Base-by-base conservation (phyloP, 2,797 vertebrate species). In the Catharus ustulatus region DNA sequence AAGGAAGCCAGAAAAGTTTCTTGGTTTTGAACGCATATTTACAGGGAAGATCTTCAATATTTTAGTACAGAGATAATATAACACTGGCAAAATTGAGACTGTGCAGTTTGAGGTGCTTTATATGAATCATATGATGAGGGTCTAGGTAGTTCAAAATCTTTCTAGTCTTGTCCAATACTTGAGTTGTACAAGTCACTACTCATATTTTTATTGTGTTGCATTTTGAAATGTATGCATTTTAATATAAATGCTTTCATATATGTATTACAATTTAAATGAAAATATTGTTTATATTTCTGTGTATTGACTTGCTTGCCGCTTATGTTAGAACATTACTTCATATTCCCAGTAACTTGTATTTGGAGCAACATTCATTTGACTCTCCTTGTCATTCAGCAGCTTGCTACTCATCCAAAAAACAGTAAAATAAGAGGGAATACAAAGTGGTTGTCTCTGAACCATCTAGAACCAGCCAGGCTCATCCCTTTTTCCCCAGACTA, bases 11-110 rank as follows among this genome's bases (percentile, higher is more conserved):
- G 48, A 80, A 64, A 45, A 38, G 4, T 46, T 78, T 69, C 17
- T 54, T 67, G 71, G 18, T 58, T 91, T 79, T 83, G 13, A 89
- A 82, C 51, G 32, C 42, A n/a, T 73, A 90, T 94, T 95, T 94
- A 86, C 48, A 62, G 61, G 45, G 66, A 91, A 92, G 36, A 19
- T 62, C 71, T 95, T 78, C 45, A 30, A 29, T 72, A 66, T 75
- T 48, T 86, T 94, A 74, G 72, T 87, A 69, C 49, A 66, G 45
- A 83, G 67, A 81, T 75, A 58, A 80, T 23, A 45, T 15, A 67
- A 75, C 4, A 7, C 43, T 88, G 92, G 74, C 64, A 95, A 90
- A 71, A 80, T 43, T 59, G 48, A 76, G n/a, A 77, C 69, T 63
- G 5, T 23, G 30, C 54, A 62, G 52, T 79, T 55, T 85, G 68